Conservation (phyloP, 2,113 vertebrate species). For the Thalassarche chlororhynchos region DNA sequence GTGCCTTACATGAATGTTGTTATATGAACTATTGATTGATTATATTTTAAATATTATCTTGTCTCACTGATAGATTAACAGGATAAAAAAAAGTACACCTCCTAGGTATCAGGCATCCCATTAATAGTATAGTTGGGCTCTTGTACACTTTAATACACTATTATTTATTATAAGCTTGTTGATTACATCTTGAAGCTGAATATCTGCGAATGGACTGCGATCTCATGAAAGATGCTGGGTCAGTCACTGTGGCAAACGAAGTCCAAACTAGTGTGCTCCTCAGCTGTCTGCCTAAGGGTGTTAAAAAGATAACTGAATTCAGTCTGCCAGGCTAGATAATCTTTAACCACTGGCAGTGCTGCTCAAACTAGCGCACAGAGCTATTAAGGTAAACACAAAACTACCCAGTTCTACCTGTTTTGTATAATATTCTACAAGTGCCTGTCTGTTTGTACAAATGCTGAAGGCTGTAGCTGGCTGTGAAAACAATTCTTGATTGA, state of each 20-base stretch:
- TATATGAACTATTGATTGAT: neutral
- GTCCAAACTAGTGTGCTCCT: neutral
- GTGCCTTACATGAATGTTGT: neutral
- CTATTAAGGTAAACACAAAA: neutral
- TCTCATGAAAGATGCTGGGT: neutral
- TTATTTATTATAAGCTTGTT: constrained; percentile 1
- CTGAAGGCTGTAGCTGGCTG: neutral
- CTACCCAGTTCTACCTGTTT: neutral
- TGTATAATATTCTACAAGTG: neutral
- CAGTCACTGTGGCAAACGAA: neutral
- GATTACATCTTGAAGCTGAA: constrained; percentile 10
- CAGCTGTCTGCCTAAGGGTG: neutral
- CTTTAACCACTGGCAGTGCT: neutral
- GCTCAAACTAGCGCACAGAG: neutral
- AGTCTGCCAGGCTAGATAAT: neutral
- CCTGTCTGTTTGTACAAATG: neutral
- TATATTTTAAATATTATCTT: neutral
- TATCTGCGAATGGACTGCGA: neutral
- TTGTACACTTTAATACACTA: neutral
- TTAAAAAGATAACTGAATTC: neutral
- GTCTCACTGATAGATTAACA: neutral
- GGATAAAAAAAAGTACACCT: neutral
- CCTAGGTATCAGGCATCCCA: neutral
- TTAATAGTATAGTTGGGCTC: neutral
- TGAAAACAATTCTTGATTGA: neutral